Conservation (phyloP, 2,888 invertebrate species). For the Smittia aterrima region DNA sequence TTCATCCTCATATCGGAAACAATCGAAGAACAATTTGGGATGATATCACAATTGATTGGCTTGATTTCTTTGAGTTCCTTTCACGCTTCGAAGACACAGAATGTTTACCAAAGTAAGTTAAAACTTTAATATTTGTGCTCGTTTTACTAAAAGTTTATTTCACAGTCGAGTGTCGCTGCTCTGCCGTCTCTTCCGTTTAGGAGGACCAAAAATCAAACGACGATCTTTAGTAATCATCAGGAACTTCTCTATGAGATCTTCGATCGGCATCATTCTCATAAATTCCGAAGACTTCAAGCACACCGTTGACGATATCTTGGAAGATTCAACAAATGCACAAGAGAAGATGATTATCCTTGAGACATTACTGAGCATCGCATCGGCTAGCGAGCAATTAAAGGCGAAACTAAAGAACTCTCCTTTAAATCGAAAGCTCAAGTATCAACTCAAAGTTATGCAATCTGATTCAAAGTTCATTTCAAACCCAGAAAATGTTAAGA, state of each 20-base stretch:
- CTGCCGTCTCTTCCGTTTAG: slow-evolving; percentile 15
- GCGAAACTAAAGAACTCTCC: slow-evolving; percentile 28
- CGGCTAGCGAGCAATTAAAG: slow-evolving; percentile 15
- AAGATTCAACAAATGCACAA: slow-evolving; percentile 44
- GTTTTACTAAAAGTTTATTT: not conserved
- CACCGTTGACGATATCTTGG: slow-evolving; percentile 4
- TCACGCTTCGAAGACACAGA: slow-evolving; percentile 48
- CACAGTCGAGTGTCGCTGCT: slow-evolving; percentile 26
- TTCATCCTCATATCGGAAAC: slow-evolving; percentile 48
- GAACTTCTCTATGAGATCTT: slow-evolving; percentile 18
- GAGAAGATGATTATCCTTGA: slow-evolving; percentile 49
- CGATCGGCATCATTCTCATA: not conserved
- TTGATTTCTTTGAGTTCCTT: slow-evolving; percentile 51
- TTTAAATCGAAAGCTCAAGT: slow-evolving; percentile 6
- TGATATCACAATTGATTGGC: slow-evolving; percentile 48
- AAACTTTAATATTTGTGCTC: too few species aligned
- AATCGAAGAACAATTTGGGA: slow-evolving; percentile 46
- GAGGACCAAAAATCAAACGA: not conserved
- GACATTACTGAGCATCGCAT: slow-evolving; percentile 42
- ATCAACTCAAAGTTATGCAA: not conserved
- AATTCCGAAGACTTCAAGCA: slow-evolving; percentile 12
- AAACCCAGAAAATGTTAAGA: not conserved
- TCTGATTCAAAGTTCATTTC: not conserved
- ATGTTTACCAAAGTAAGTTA: slow-evolving; percentile 1
- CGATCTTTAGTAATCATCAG: not conserved